Conservation (phyloP, 2,113 vertebrate genomes). For the Micronycteris hirsuta region DNA sequence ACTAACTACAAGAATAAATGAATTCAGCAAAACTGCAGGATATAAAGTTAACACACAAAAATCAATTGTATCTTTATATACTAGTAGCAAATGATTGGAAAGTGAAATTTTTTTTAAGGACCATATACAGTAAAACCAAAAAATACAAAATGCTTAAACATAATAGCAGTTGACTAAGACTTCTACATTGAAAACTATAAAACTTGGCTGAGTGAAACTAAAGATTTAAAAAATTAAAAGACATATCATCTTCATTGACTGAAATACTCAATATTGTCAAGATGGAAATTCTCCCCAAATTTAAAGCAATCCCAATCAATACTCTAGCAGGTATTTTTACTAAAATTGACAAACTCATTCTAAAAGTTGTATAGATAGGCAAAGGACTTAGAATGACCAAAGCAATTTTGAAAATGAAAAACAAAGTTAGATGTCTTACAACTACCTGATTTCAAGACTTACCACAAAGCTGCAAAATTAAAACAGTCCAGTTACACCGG, state of each 20-base stretch:
- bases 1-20: background rate
- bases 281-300: background rate
- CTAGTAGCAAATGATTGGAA: background rate
- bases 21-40: background rate
- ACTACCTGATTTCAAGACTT: background rate
- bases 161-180: background rate
- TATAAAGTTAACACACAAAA: background rate
- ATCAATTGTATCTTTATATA: background rate
- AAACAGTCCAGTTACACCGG: background rate
- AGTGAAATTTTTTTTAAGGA: background rate
- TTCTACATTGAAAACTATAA: background rate
- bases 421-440: background rate
- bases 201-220: background rate
- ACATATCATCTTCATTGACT: background rate
- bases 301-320: slow-evolving; percentile 10
- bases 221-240: background rate
- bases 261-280: background rate
- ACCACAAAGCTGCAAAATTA: background rate
- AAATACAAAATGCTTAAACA: background rate
- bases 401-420: background rate
- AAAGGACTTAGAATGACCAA: background rate
- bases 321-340: background rate
- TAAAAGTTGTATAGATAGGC: background rate
- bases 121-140: background rate
- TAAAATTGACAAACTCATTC: background rate